These are phyloP conservation scores for Buceros bicornis DNA, from an alignment of 2,797 vertebrate species.

Conservation along the genomic window DNA sequence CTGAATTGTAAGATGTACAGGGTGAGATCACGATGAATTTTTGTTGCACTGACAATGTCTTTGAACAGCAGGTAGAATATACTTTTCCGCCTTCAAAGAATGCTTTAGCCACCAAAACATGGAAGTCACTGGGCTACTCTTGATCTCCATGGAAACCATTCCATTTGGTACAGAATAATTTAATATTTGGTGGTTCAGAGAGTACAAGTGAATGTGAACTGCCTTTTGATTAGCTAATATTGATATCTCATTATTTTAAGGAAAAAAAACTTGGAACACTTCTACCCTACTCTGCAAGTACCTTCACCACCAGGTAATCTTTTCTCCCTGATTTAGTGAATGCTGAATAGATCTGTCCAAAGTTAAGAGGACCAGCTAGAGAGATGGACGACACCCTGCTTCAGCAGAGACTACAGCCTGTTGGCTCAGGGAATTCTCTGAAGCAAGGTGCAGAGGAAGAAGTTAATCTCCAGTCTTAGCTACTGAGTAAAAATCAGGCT, in stretches of 20 bases:
- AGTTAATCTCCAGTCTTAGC: neutral
- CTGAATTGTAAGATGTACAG: neutral
- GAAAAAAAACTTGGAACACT: neutral
- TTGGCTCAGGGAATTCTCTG: neutral
- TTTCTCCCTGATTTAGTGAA: neutral
- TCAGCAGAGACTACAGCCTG: neutral
- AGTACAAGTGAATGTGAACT: neutral
- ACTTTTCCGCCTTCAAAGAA: neutral
- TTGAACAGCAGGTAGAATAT: neutral
- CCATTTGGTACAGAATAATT: neutral
- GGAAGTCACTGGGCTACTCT: neutral
- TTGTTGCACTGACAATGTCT: neutral
- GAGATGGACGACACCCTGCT: neutral
- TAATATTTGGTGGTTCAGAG: neutral
- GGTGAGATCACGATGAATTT: neutral
- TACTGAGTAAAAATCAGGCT: neutral
- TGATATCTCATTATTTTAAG: neutral
- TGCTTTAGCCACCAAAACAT: neutral
- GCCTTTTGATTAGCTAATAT: neutral
- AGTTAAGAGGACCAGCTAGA: neutral
- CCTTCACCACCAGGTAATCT: neutral
- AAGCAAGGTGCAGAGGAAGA: neutral
- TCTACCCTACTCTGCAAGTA: neutral
- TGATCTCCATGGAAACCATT: neutral
- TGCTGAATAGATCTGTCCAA: neutral